phyloP scores from a whole-genome alignment of 2,113 vertebrate genomes.

The Shinisaurus crocodilurus region DNA sequence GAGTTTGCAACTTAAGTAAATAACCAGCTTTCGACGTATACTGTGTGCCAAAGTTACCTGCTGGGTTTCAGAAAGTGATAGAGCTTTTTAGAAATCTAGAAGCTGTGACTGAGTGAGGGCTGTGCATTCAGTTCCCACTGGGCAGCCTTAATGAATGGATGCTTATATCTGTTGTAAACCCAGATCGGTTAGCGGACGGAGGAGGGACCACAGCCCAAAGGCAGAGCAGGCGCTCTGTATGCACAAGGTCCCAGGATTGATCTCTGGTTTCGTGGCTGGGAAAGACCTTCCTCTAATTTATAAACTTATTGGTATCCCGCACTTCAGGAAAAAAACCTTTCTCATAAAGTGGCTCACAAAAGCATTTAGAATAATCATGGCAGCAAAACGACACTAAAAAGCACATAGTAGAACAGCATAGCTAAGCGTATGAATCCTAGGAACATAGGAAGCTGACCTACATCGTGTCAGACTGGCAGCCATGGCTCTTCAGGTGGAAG shows the following conservation, averaged over 20 bases:
- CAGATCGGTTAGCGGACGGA: too few relatives aligned
- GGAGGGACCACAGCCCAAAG: too few relatives aligned
- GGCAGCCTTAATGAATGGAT: not conserved
- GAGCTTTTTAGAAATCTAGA: accelerated
- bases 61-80: not conserved
- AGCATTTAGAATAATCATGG: too few relatives aligned
- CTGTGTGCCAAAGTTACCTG: not conserved
- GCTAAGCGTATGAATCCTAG: not conserved
- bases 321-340: too few relatives aligned
- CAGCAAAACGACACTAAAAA: not conserved
- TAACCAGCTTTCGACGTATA: conserved; percentile 21
- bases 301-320: too few relatives aligned
- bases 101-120: too few relatives aligned
- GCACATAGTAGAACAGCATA: not conserved
- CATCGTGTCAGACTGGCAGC: not conserved
- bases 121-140: not conserved
- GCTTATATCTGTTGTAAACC: not conserved
- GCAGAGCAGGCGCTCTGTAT: not conserved
- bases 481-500: not conserved
- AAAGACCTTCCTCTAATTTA: not conserved
- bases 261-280: not conserved
- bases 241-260: not conserved
- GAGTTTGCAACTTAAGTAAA: conserved; percentile 5
- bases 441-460: not conserved
- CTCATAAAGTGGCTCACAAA: too few relatives aligned